These are phyloP conservation scores for Phyllotis vaccarum DNA, from an alignment of 2,797 vertebrate genomes.

Conservation along the genomic window DNA sequence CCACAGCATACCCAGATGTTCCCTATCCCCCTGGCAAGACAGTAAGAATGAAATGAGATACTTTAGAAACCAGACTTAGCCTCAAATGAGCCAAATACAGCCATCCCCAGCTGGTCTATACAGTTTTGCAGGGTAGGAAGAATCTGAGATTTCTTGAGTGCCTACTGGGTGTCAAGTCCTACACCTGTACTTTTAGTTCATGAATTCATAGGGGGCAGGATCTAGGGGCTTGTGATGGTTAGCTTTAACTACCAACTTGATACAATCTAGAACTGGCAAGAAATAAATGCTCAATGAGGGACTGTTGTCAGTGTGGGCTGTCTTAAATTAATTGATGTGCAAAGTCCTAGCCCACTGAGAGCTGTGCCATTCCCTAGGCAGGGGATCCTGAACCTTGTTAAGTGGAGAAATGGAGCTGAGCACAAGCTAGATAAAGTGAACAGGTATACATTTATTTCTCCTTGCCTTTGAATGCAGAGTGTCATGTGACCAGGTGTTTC, in stretches of 20 bases:
- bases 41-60: constrained; percentile 52
- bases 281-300: background rate
- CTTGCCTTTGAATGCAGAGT: background rate
- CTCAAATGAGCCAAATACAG: background rate
- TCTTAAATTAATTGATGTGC: background rate
- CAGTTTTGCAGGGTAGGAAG: background rate
- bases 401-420: background rate
- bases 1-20: constrained; percentile 76
- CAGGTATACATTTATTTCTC: background rate
- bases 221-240: background rate
- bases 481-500: background rate
- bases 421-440: background rate
- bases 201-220: accelerated
- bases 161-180: background rate
- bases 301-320: background rate
- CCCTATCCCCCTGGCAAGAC: constrained; percentile 64
- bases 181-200: accelerated
- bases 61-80: background rate
- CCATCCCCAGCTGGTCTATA: background rate
- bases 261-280: background rate
- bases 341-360: background rate
- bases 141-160: background rate
- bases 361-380: background rate
- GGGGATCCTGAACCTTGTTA: background rate
- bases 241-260: background rate